Conservation (phyloP, 2,888 invertebrate genomes). For the Crocallis elinguaria region DNA sequence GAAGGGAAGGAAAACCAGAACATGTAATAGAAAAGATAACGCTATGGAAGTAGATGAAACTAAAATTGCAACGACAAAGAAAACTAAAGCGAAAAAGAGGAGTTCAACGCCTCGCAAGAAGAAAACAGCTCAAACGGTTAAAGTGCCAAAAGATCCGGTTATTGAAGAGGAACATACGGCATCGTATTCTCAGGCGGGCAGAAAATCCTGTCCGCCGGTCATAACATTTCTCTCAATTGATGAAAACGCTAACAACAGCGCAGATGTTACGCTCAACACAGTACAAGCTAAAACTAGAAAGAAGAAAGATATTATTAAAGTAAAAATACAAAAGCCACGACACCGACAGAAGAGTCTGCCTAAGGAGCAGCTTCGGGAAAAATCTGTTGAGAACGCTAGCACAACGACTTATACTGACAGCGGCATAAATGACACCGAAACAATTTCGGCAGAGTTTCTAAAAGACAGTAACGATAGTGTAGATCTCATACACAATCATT, state of each 20-base stretch:
- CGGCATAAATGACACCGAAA: conserved; percentile 62
- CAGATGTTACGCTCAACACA: conserved; percentile 29
- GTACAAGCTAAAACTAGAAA: conserved; percentile 46
- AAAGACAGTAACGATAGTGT: conserved; percentile 52
- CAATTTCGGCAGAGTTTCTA: conserved; percentile 38
- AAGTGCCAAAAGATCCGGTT: conserved; percentile 48
- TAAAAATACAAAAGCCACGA: conserved; percentile 70
- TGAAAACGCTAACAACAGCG: conserved; percentile 34
- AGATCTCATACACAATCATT: conserved; percentile 76
- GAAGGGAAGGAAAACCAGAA: conserved; percentile 29
- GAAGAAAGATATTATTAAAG: conserved; percentile 73
- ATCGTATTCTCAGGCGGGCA: conserved; percentile 52
- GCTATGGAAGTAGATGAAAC: conserved; percentile 37
- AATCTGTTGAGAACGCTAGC: conserved; percentile 28
- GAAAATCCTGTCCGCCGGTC: conserved; percentile 65
- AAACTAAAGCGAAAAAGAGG: conserved; percentile 49
- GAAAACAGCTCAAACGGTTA: conserved; percentile 42
- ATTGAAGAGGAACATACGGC: conserved; percentile 67
- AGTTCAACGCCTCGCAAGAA: conserved; percentile 65
- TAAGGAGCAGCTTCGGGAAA: conserved; percentile 25
- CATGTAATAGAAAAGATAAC: conserved; percentile 1
- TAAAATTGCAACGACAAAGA: conserved; percentile 16
- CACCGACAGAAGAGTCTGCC: conserved; percentile 40
- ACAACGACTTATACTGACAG: conserved; percentile 56
- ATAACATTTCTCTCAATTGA: conserved; percentile 41